Conservation (phyloP, 1,140 invertebrate genomes). For the Cotesia vestalis region DNA sequence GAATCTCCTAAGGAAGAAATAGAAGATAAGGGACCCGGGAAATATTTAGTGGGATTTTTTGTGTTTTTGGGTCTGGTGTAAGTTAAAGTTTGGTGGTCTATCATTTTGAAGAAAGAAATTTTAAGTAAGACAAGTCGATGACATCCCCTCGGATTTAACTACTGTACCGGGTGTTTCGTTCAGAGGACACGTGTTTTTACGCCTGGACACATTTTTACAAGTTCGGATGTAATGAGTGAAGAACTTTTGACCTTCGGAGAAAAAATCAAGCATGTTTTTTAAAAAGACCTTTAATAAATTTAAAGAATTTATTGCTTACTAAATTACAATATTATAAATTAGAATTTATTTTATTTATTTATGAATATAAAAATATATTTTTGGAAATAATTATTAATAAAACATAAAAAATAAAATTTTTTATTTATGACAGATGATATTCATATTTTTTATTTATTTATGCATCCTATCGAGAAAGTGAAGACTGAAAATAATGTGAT, state of each 20-base stretch:
- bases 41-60: neutral
- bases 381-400: too few species aligned
- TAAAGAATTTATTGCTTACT: neutral
- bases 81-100: neutral
- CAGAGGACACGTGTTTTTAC: conserved; percentile 36
- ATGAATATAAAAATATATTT: too few species aligned
- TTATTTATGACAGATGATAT: too few species aligned
- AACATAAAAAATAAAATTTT: too few species aligned
- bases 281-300: conserved; percentile 2
- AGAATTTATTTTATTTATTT: too few species aligned
- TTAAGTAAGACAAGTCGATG: neutral
- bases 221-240: neutral
- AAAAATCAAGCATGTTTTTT: neutral
- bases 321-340: neutral
- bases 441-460: too few species aligned
- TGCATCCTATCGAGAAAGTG: too few species aligned
- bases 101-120: neutral
- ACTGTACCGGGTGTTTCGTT: neutral
- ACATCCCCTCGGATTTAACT: neutral
- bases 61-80: neutral
- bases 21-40: neutral
- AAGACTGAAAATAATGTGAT: neutral
- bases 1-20: too few species aligned
- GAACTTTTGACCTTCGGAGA: conserved; percentile 23
- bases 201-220: conserved; percentile 16